Base-by-base conservation (phyloP, 2,888 invertebrate species). In the Drosophila phalerata region DNA sequence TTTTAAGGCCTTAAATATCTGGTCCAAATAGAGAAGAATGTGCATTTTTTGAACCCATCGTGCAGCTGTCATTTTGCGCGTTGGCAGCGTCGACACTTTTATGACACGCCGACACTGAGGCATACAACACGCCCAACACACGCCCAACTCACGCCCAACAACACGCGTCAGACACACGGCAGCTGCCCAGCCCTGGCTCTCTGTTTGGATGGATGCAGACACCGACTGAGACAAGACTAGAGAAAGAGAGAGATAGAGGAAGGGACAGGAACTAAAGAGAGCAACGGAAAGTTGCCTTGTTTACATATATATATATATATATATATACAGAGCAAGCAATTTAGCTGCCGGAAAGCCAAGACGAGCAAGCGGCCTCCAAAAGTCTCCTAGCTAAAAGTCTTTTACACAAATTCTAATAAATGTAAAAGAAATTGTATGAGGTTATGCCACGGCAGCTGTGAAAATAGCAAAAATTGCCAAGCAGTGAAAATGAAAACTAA, bases 401-500 rank as follows among this genome's bases (percentile, higher is more conserved):
- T 63, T 52, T 72, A 62, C 78, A 73, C 83, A 85, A 84, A 85
- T 85, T 85, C 84, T 85, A 85, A 85, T 85, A 85, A 85, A 85
- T 85, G 81, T 85, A 72, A 81, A 85, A 85, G 85, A 85, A 85
- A 85, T 85, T 85, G 85, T 85, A 85, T 85, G 73, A 85, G 85
- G 84, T 81, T 85, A 83, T 79, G 81, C 69, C 77, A 81, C 76
- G 83, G 83, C 80, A 81, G 84, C 85, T 81, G 85, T 72, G 81
- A 82, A 85, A 82, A 83, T 82, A 72, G 76, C 68, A 66, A 78
- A 84, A 83, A 81, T 83, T 81, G 79, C 79, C 74, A 74, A 48
- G 81, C 77, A 77, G 64, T 67, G 70, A 77, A 85, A 85, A 85
- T 86, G 86, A 83, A 86, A 85, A 86, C 86, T 86, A 85, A 85